phyloP scores from a whole-genome alignment of 2,797 vertebrate genomes.

The Danio aesculapii region DNA sequence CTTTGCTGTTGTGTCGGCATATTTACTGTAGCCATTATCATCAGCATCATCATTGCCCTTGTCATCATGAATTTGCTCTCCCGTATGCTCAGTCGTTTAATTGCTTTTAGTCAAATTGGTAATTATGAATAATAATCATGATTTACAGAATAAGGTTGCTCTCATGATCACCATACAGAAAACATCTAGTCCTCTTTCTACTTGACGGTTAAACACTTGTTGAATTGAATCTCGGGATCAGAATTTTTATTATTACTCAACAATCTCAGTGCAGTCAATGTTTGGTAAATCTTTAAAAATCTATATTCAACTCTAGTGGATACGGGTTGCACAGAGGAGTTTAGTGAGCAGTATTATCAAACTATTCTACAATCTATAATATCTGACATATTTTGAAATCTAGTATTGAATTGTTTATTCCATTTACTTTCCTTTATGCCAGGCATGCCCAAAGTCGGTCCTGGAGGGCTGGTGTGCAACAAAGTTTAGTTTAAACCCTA shows the following conservation, averaged over 20 bases:
- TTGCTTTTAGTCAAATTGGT: not conserved
- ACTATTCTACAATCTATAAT: not conserved
- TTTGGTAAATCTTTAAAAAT: not conserved
- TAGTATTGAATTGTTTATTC: not conserved
- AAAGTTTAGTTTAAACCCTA: too few relatives aligned
- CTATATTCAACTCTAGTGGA: not conserved
- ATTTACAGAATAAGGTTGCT: slow-evolving; percentile 1
- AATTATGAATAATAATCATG: not conserved
- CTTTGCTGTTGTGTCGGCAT: slow-evolving; percentile 17
- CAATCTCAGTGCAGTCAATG: not conserved
- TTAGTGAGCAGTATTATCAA: not conserved
- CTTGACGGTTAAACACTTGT: not conserved
- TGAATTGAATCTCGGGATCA: not conserved
- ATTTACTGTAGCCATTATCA: slow-evolving; percentile 16
- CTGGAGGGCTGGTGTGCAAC: too few relatives aligned
- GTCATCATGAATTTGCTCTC: not conserved
- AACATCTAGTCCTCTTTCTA: not conserved
- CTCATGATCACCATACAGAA: slow-evolving; percentile 17
- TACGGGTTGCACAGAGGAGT: not conserved
- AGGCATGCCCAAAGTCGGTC: too few relatives aligned
- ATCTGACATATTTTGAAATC: not conserved
- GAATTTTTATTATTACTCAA: not conserved
- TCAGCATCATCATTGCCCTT: slow-evolving; percentile 33
- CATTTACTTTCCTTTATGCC: not conserved
- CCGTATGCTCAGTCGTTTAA: not conserved